These are phyloP conservation scores for Erythrocercus mccallii DNA, from an alignment of 2,113 vertebrate genomes.

Conservation along the genomic window DNA sequence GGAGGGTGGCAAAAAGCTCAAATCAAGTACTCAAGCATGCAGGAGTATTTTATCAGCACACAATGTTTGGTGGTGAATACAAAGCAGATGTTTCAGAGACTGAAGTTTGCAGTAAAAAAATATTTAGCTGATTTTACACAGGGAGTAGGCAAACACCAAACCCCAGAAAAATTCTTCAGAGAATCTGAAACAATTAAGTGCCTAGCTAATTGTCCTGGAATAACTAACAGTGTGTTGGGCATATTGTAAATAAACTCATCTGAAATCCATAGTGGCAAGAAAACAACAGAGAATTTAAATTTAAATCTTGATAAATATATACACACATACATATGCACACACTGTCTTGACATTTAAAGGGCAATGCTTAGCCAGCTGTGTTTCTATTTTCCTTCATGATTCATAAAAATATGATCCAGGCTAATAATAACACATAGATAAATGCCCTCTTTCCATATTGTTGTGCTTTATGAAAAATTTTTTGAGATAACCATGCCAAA, in stretches of 20 bases:
- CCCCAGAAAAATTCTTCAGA: background rate
- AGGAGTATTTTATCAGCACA: background rate
- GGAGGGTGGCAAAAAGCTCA: background rate
- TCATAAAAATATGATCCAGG: background rate
- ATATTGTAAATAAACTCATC: background rate
- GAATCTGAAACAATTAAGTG: background rate
- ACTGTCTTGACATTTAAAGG: constrained; percentile 40
- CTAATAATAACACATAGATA: background rate
- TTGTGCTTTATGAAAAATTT: background rate
- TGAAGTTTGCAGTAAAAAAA: background rate
- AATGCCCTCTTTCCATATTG: background rate
- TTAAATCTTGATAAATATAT: background rate
- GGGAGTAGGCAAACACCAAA: background rate
- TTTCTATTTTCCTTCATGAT: constrained; percentile 3
- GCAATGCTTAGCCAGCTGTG: constrained; percentile 21
- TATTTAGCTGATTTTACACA: background rate
- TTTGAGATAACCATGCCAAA: background rate
- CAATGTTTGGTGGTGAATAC: background rate
- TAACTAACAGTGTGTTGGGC: background rate
- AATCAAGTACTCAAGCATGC: background rate
- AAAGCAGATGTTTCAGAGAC: background rate
- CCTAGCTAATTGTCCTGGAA: background rate
- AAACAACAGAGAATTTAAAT: background rate
- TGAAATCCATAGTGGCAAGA: background rate
- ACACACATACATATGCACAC: background rate